Evolutionary conservation across 2,888 invertebrate genomes (phyloP).

Genomic region (Drosophila anomelani): DNA sequence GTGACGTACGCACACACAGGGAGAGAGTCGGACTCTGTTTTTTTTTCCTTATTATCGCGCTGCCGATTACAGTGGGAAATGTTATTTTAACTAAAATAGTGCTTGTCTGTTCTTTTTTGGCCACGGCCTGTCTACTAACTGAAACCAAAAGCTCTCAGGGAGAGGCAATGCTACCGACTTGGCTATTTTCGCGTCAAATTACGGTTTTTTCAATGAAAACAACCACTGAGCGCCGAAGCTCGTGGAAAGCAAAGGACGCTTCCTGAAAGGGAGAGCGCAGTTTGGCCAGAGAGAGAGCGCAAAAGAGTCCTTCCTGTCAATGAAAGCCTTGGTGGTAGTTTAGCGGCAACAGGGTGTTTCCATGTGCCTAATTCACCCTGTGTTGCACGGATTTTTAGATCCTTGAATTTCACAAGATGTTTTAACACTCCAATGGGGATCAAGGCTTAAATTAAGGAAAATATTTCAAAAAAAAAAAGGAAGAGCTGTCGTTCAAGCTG

Average conservation of each 20-base stretch:
- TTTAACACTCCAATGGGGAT: neutral
- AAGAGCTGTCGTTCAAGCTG: no score
- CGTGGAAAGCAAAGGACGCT: conserved; percentile 27
- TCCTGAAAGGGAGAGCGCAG: conserved; percentile 34
- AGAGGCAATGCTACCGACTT: neutral
- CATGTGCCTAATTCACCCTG: neutral
- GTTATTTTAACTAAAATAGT: conserved; percentile 26
- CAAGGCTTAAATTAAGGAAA: neutral
- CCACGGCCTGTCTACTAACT: conserved; percentile 49
- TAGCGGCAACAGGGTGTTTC: conserved; percentile 13
- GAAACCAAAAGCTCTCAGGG: conserved; percentile 14
- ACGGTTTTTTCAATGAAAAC: conserved; percentile 1
- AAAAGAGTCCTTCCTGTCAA: conserved; percentile 13
- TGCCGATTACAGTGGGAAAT: conserved; percentile 42
- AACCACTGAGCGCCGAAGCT: conserved; percentile 15
- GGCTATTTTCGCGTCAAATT: neutral
- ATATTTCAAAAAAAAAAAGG: neutral
- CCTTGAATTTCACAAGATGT: neutral
- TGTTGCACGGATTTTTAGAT: neutral
- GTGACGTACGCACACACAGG: conserved; percentile 46
- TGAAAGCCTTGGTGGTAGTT: conserved; percentile 16
- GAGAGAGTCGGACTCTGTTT: conserved; percentile 18
- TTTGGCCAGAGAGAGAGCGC: neutral
- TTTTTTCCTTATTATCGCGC: conserved; percentile 39
- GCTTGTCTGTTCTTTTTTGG: conserved; percentile 48